phyloP scores from a whole-genome alignment of 2,113 vertebrate genomes.

The Spermophilus dauricus region DNA sequence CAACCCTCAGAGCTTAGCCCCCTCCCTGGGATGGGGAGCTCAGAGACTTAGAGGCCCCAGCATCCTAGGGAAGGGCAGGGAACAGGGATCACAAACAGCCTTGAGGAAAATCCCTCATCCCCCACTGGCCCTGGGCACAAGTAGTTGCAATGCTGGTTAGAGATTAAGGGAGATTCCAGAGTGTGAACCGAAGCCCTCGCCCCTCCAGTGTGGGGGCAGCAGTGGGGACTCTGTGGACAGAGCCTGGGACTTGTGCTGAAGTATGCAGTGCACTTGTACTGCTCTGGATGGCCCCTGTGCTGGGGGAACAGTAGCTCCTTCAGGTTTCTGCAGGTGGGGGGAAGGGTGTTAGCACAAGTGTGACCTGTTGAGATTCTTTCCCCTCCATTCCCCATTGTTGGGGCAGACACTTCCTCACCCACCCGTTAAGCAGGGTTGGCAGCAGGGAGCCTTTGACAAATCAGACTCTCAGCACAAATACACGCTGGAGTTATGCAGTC shows the following conservation, averaged over 20 bases:
- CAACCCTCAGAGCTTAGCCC: not conserved
- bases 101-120: not conserved
- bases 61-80: not conserved
- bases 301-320: not conserved
- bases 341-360: not conserved
- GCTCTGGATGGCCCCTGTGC: not conserved
- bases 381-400: not conserved
- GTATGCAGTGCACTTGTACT: not conserved
- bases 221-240: not conserved
- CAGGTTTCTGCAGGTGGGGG: not conserved
- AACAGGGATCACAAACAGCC: not conserved
- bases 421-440: not conserved
- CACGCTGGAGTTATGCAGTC: not conserved
- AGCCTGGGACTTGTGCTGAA: not conserved
- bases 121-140: not conserved
- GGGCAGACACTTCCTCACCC: not conserved
- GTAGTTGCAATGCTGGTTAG: not conserved
- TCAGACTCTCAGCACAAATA: not conserved
- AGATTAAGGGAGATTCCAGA: not conserved
- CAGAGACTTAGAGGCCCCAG: not conserved
- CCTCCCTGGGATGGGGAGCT: not conserved
- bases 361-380: not conserved
- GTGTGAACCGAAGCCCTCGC: not conserved
- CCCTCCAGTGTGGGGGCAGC: not conserved
- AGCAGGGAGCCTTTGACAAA: not conserved